Percentiles rank a stretch among this genome's conserved stretches.
Conservation (phyloP, 2,797 vertebrate species). For the Dallia pectoralis region DNA sequence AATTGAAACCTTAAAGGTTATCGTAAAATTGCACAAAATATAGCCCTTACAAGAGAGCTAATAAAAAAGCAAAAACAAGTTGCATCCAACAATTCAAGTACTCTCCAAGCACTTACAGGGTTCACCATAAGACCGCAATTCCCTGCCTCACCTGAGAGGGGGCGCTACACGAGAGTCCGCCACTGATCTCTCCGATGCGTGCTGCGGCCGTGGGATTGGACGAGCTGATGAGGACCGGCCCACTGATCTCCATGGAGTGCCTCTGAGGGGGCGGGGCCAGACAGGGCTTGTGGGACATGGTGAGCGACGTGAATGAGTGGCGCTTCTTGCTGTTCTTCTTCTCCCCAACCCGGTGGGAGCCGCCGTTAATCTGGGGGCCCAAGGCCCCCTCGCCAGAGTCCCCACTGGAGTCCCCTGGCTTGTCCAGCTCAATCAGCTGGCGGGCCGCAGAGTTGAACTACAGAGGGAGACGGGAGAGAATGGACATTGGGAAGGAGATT, state of each 20-base stretch:
- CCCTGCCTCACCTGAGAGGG: conserved; percentile 88
- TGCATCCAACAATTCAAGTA: no score
- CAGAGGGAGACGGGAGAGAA: conserved; percentile 45
- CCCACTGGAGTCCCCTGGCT: conserved; percentile 76
- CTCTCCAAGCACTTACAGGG: not conserved
- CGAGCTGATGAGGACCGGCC: conserved; percentile 97
- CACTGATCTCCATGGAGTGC: conserved; percentile 99
- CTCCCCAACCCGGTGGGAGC: conserved; percentile 81
- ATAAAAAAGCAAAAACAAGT: no score
- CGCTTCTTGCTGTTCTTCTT: conserved; percentile 99
- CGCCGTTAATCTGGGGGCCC: conserved; percentile 78
- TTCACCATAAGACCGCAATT: not conserved
- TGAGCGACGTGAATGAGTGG: conserved; percentile 98
- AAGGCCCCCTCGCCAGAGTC: conserved; percentile 86
- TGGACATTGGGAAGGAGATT: conserved; percentile 80
- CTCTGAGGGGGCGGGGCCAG: conserved; percentile 91
- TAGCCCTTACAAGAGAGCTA: no score
- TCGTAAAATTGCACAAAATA: no score
- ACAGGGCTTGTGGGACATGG: conserved; percentile 94
- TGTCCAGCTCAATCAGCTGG: conserved; percentile 95
- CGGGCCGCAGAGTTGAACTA: conserved; percentile 95
- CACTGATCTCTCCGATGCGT: conserved; percentile 90
- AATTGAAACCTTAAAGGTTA: no score
- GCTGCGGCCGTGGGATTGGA: conserved; percentile 96
- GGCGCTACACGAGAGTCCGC: conserved; percentile 94